A percentile compares a stretch with the other conserved stretches of the same genome.
Conservation (phyloP, 2,888 invertebrate species). For the Elaeidobius kamerunicus region DNA sequence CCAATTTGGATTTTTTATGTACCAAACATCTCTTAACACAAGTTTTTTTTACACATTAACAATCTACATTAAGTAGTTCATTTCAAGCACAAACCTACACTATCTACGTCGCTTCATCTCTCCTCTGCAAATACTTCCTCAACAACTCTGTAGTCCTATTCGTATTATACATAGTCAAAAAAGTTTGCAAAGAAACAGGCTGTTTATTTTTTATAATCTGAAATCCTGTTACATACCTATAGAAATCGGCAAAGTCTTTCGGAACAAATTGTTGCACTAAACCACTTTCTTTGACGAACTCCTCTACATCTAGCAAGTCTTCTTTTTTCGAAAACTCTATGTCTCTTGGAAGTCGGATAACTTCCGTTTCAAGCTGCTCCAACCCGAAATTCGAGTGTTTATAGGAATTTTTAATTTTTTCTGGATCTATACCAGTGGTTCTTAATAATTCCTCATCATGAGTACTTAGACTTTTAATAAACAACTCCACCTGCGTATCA, state of each 20-base stretch:
- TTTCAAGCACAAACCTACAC: too few species aligned
- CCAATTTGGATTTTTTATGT: too few species aligned
- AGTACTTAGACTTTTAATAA: slow-evolving; percentile 31
- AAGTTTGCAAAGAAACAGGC: slow-evolving; percentile 42
- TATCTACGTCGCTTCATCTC: too few species aligned
- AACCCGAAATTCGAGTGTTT: slow-evolving; percentile 13
- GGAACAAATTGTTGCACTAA: slow-evolving; percentile 37
- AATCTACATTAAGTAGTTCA: too few species aligned
- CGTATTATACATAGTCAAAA: slow-evolving; percentile 42
- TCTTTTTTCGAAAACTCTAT: slow-evolving; percentile 35
- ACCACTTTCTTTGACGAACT: slow-evolving; percentile 38
- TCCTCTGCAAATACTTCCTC: slow-evolving; percentile 32
- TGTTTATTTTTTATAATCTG: slow-evolving; percentile 40
- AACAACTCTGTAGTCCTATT: slow-evolving; percentile 36
- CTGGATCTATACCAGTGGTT: slow-evolving; percentile 15
- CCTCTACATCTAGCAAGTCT: slow-evolving; percentile 35
- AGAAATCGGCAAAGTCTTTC: slow-evolving; percentile 38
- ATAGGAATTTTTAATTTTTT: slow-evolving; percentile 11
- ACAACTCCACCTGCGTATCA: slow-evolving; percentile 36
- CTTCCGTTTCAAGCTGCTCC: slow-evolving; percentile 28
- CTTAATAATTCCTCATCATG: slow-evolving; percentile 22
- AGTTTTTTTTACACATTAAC: too few species aligned
- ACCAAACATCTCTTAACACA: too few species aligned
- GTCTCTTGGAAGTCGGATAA: slow-evolving; percentile 32
- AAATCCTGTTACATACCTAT: slow-evolving; percentile 41